These are phyloP conservation scores for Gephyroberyx darwinii DNA, from an alignment of 2,797 vertebrate genomes.

Conservation along the genomic window DNA sequence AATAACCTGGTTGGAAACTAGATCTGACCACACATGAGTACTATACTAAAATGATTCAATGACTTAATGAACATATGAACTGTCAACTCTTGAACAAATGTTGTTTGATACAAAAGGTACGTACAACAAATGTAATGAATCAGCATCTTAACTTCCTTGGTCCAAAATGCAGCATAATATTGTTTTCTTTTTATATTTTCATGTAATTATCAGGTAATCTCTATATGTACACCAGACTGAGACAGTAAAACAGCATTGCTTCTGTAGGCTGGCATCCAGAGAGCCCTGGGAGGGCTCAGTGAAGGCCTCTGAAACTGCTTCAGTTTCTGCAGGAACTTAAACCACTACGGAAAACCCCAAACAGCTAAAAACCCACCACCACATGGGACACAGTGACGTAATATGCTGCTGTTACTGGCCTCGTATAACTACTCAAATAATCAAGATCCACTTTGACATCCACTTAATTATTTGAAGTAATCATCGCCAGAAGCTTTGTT, in stretches of 20 bases:
- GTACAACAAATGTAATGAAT: no score
- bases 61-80: no score
- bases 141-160: no score
- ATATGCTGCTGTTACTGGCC: constrained; percentile 14
- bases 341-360: constrained; percentile 10
- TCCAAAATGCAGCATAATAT: no score
- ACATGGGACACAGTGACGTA: constrained; percentile 33
- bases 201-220: no score
- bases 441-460: constrained; percentile 23
- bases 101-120: no score
- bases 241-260: background rate
- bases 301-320: constrained; percentile 10
- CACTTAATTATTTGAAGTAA: constrained; percentile 55
- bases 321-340: constrained; percentile 16
- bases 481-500: constrained; percentile 33
- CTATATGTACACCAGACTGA: background rate
- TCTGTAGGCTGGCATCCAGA: constrained; percentile 17
- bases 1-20: no score
- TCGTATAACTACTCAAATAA: constrained; percentile 54
- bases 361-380: constrained; percentile 6
- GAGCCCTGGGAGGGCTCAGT: constrained; percentile 4
- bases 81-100: no score
- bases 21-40: no score
- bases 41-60: no score
- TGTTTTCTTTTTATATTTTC: no score